These are phyloP conservation scores for Columba livia DNA, from an alignment of 2,113 vertebrate genomes.

Conservation along the genomic window DNA sequence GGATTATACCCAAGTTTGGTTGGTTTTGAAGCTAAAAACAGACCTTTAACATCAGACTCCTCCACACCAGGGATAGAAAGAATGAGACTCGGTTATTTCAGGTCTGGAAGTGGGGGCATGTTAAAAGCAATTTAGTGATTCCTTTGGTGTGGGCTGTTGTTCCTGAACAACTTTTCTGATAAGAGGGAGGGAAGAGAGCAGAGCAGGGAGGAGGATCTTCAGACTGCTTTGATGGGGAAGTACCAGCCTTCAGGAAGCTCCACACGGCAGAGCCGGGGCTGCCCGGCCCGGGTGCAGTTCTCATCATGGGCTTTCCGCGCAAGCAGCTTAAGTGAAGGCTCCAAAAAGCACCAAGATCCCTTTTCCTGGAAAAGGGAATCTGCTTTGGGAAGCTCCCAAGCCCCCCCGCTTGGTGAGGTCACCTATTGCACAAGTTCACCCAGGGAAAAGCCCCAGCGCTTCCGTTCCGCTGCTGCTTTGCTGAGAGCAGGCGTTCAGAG, in stretches of 20 bases:
- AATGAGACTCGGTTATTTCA: background rate
- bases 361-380: background rate
- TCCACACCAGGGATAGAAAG: background rate
- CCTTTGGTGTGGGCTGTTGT: slow-evolving; percentile 50
- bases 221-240: background rate
- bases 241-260: background rate
- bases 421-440: slow-evolving; percentile 75
- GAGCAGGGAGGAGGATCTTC: background rate
- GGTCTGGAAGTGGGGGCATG: background rate
- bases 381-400: background rate
- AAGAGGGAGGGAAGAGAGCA: background rate
- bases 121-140: background rate
- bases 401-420: slow-evolving; percentile 32
- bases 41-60: background rate
- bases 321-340: background rate
- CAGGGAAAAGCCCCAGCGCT: slow-evolving; percentile 33
- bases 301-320: background rate
- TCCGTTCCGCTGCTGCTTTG: background rate
- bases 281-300: background rate
- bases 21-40: background rate
- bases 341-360: background rate
- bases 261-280: background rate
- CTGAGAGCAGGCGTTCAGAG: background rate
- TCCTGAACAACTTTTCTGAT: slow-evolving; percentile 1
- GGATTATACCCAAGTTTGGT: background rate